Evolutionary conservation across 2,113 vertebrate genomes (phyloP).

Genomic region (Neoarius graeffei): DNA sequence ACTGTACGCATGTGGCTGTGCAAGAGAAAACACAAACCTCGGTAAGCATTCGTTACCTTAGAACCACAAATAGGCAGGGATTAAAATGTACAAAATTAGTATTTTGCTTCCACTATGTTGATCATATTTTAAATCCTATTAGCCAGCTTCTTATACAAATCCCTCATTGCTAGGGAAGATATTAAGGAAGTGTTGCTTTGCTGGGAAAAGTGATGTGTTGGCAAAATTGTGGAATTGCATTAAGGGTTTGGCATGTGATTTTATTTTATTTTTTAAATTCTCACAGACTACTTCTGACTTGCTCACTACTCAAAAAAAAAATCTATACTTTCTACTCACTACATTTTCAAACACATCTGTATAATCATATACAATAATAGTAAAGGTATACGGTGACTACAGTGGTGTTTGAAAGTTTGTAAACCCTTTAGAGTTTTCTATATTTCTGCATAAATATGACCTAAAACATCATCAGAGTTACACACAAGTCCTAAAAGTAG

Average conservation of each 20-base stretch:
- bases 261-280: not conserved
- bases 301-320: not conserved
- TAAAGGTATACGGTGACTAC: not conserved
- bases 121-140: slow-evolving; percentile 12
- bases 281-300: not conserved
- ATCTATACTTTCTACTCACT: not conserved
- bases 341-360: not conserved
- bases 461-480: no score
- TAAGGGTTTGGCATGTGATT: not conserved
- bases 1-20: slow-evolving; percentile 97
- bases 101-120: not conserved
- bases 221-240: not conserved
- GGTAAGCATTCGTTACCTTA: slow-evolving; percentile 73
- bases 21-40: slow-evolving; percentile 92
- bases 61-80: not conserved
- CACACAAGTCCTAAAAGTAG: no score
- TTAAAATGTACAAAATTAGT: not conserved
- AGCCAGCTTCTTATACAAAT: not conserved
- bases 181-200: not conserved
- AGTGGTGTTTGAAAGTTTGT: no score
- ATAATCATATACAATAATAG: not conserved
- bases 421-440: no score
- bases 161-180: not conserved
- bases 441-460: no score
- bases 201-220: not conserved